Conservation (phyloP, 2,797 vertebrate genomes). For the Spinibarbus caldwelli region DNA sequence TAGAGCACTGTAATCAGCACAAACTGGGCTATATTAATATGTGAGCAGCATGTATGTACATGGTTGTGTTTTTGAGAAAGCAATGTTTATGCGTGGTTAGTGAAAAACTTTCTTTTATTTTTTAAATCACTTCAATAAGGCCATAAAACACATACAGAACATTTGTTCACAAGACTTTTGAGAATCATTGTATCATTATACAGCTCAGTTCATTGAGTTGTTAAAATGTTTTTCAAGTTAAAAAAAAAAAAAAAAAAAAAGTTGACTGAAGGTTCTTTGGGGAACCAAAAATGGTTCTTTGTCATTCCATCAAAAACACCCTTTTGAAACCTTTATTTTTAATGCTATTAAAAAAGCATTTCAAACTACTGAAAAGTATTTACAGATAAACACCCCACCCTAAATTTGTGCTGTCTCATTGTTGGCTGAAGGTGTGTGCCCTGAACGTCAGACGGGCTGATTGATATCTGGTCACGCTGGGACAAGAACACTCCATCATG, state of each 20-base stretch:
- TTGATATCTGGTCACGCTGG: conserved; percentile 66
- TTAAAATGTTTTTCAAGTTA: no score
- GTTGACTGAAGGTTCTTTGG: neutral
- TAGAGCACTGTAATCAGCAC: no score
- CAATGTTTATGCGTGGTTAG: no score
- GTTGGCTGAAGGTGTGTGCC: conserved; percentile 57
- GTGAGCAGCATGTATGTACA: no score
- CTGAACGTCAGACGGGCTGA: conserved; percentile 62
- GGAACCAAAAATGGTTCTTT: neutral
- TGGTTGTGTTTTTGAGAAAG: no score
- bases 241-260: neutral
- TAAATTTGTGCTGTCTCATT: conserved; percentile 65
- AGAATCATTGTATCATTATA: neutral
- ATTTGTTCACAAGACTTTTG: no score
- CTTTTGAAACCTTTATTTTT: neutral
- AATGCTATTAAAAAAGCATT: neutral
- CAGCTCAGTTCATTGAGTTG: neutral
- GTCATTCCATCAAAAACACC: neutral
- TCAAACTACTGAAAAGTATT: neutral
- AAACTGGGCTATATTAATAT: no score
- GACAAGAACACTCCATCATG: conserved; percentile 70
- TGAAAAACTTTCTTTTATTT: no score
- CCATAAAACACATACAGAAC: no score
- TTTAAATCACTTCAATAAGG: no score
- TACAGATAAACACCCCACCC: conserved; percentile 51